phyloP scores from a whole-genome alignment of 1,140 invertebrate genomes.

The Chironomus striatipennis region DNA sequence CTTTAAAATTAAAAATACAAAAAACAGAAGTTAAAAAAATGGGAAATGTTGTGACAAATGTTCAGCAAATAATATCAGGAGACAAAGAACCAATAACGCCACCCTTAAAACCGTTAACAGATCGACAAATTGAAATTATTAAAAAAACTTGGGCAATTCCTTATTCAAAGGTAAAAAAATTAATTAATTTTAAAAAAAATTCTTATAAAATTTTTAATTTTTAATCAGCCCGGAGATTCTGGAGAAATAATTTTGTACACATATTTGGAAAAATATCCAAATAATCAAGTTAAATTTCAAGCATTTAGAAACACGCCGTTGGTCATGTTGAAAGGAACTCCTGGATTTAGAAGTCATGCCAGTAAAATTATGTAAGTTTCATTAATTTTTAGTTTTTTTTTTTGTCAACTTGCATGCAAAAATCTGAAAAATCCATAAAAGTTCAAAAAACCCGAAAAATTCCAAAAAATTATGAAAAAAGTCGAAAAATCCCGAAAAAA shows the following conservation, averaged over 20 bases:
- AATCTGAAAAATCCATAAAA: no score
- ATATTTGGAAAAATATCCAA: slow-evolving; percentile 37
- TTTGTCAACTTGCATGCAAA: no score
- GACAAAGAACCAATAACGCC: not conserved
- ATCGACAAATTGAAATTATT: slow-evolving; percentile 36
- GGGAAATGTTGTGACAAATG: not conserved
- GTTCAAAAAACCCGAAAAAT: no score
- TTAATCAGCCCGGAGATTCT: slow-evolving; percentile 33
- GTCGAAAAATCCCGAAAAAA: no score
- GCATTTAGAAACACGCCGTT: slow-evolving; percentile 35
- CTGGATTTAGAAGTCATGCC: not conserved
- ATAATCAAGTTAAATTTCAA: slow-evolving; percentile 38
- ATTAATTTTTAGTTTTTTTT: no score
- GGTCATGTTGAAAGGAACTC: slow-evolving; percentile 29
- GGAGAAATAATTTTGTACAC: slow-evolving; percentile 35
- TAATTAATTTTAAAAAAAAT: not conserved
- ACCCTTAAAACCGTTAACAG: not conserved
- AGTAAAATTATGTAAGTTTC: not conserved
- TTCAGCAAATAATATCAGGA: not conserved
- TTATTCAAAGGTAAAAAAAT: slow-evolving; percentile 29
- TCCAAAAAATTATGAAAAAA: no score
- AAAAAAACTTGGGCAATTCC: slow-evolving; percentile 40
- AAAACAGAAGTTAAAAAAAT: no score
- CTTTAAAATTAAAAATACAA: no score
- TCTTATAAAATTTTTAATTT: not conserved